A percentile compares a stretch with the other conserved stretches of the same genome.
Conservation (phyloP, 2,888 invertebrate species). For the Morpho deidamia region DNA sequence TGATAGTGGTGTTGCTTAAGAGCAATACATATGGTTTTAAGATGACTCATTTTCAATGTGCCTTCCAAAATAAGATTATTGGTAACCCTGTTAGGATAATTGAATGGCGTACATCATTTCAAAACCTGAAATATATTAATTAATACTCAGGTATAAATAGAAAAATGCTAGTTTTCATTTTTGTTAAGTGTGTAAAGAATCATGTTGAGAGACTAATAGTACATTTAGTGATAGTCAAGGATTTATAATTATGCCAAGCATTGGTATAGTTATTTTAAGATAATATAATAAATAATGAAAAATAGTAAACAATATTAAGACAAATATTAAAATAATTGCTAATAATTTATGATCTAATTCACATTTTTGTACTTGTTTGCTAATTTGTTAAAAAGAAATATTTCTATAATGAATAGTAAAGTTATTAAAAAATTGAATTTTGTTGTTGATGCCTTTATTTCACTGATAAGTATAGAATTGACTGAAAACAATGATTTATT, state of each 20-base stretch:
- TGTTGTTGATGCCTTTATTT: slow-evolving; percentile 68
- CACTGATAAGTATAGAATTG: slow-evolving; percentile 74
- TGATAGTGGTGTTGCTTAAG: not conserved
- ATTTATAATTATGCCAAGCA: not conserved
- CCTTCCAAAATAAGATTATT: slow-evolving; percentile 1
- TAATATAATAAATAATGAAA: not conserved
- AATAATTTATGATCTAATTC: slow-evolving; percentile 8
- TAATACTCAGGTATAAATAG: slow-evolving; percentile 31
- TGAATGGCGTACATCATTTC: slow-evolving; percentile 28
- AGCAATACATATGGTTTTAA: not conserved
- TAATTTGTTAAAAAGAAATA: slow-evolving; percentile 10
- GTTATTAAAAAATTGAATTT: slow-evolving; percentile 20
- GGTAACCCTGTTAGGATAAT: slow-evolving; percentile 15
- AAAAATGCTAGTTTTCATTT: slow-evolving; percentile 22
- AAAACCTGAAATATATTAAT: slow-evolving; percentile 20
- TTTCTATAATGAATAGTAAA: slow-evolving; percentile 20
- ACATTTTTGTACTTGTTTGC: slow-evolving; percentile 11
- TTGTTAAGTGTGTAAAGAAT: slow-evolving; percentile 5
- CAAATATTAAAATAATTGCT: slow-evolving; percentile 7
- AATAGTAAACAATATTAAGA: slow-evolving; percentile 1
- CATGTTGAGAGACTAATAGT: slow-evolving; percentile 9
- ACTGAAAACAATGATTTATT: slow-evolving; percentile 75
- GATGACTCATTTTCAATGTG: not conserved
- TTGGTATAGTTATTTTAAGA: not conserved
- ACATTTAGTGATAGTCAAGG: slow-evolving; percentile 18